Conservation (phyloP, 2,888 invertebrate species). For the Unio pictorum region DNA sequence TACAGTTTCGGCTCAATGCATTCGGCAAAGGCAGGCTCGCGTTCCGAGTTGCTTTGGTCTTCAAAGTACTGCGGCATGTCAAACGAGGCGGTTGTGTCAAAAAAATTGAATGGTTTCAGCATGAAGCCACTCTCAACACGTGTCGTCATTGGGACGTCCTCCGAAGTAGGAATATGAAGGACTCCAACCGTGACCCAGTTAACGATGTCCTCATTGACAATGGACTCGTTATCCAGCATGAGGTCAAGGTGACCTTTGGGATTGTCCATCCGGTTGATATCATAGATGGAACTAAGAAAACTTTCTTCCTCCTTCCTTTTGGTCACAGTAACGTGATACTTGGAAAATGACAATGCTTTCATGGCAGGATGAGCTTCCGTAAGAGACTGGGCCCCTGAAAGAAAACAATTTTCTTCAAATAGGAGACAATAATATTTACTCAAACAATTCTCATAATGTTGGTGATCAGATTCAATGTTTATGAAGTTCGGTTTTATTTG, state of each 20-base stretch:
- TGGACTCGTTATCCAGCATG: constrained; percentile 37
- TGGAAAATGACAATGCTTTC: constrained; percentile 21
- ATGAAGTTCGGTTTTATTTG: too few relatives aligned
- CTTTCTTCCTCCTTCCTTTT: constrained; percentile 25
- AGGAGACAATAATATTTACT: too few relatives aligned
- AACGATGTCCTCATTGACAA: constrained; percentile 45
- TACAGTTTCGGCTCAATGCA: constrained; percentile 24
- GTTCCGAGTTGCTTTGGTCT: constrained; percentile 18
- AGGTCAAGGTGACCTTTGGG: constrained; percentile 29
- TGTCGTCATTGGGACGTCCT: constrained; percentile 50
- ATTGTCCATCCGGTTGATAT: constrained; percentile 30
- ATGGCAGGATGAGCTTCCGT: constrained; percentile 16
- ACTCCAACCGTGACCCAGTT: constrained; percentile 49
- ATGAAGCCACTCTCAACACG: constrained; percentile 41
- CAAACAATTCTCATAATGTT: too few relatives aligned
- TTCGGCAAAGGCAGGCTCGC: constrained; percentile 21
- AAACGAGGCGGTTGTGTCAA: constrained; percentile 43
- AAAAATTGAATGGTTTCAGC: constrained; percentile 48
- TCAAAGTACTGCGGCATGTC: constrained; percentile 43
- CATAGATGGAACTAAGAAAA: constrained; percentile 21
- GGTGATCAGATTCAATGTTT: too few relatives aligned
- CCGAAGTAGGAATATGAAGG: constrained; percentile 46
- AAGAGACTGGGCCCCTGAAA: constrained; percentile 17
- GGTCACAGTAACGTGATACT: constrained; percentile 27
- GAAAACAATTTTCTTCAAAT: too few relatives aligned